Conservation (phyloP, 2,888 invertebrate genomes). For the Caenorhabditis japonica region DNA sequence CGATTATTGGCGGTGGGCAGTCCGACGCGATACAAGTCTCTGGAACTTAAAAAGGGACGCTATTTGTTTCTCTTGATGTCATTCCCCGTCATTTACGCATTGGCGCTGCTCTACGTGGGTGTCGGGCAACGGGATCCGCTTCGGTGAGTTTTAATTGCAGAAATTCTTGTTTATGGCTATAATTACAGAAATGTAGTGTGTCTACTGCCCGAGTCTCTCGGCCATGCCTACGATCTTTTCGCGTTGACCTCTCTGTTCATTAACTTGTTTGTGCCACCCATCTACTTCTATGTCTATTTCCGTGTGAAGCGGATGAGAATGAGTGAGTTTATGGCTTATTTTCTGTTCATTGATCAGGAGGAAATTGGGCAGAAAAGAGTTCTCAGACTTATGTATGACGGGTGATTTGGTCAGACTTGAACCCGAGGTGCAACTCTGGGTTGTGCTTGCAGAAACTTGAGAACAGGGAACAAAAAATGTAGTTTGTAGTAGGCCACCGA, state of each 20-base stretch:
- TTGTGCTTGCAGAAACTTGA: too few relatives aligned
- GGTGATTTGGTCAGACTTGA: too few relatives aligned
- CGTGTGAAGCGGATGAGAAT: conserved; percentile 14
- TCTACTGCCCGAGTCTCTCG: conserved; percentile 24
- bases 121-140: conserved; percentile 25
- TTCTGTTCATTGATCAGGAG: too few relatives aligned
- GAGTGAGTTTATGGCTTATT: conserved; percentile 19
- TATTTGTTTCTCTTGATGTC: conserved; percentile 21
- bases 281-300: conserved; percentile 21
- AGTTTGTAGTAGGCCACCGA: too few relatives aligned
- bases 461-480: too few relatives aligned
- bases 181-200: conserved; percentile 21
- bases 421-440: too few relatives aligned
- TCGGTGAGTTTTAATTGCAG: conserved; percentile 4
- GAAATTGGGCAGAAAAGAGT: too few relatives aligned
- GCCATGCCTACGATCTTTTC: conserved; percentile 29
- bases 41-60: conserved; percentile 16
- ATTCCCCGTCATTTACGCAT: conserved; percentile 22
- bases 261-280: conserved; percentile 31
- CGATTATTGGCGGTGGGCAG: conserved; percentile 23
- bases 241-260: conserved; percentile 23
- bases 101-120: conserved; percentile 17
- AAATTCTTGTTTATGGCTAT: too few relatives aligned
- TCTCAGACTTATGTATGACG: too few relatives aligned
- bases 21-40: conserved; percentile 1